A percentile compares a stretch with the other conserved stretches of the same genome.
Conservation (phyloP, 2,113 vertebrate species). For the Ginglymostoma cirratum region DNA sequence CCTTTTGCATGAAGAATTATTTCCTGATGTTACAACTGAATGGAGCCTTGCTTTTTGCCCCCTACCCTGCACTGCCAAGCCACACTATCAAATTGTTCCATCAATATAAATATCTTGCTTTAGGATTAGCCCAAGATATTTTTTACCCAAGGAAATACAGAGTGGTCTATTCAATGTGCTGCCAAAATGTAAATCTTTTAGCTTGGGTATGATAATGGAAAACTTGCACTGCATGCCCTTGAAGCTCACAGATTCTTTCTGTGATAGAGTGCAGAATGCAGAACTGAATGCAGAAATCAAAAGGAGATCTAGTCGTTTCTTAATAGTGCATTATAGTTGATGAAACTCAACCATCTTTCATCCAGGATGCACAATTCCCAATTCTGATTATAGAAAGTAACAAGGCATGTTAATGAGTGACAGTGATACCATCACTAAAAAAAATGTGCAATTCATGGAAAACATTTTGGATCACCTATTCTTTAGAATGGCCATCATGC, state of each 20-base stretch:
- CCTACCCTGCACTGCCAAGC: background rate
- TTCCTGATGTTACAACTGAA: background rate
- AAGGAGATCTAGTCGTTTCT: background rate
- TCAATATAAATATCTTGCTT: background rate
- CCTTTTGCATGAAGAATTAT: background rate
- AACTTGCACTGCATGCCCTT: background rate
- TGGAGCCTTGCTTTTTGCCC: background rate
- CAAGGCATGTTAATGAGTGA: background rate
- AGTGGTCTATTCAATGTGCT: background rate
- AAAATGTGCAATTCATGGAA: background rate
- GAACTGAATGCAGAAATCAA: background rate
- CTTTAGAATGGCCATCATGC: background rate
- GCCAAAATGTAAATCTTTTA: background rate
- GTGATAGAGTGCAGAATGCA: background rate
- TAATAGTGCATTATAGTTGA: background rate
- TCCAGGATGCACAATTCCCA: background rate
- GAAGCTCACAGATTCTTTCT: background rate
- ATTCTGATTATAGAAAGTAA: background rate
- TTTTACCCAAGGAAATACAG: background rate
- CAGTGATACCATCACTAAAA: background rate
- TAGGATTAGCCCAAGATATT: background rate
- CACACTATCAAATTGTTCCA: background rate
- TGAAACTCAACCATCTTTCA: background rate
- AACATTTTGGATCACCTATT: background rate
- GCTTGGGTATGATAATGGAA: background rate